Conservation (phyloP, 2,888 invertebrate genomes). For the Volucella inflata region DNA sequence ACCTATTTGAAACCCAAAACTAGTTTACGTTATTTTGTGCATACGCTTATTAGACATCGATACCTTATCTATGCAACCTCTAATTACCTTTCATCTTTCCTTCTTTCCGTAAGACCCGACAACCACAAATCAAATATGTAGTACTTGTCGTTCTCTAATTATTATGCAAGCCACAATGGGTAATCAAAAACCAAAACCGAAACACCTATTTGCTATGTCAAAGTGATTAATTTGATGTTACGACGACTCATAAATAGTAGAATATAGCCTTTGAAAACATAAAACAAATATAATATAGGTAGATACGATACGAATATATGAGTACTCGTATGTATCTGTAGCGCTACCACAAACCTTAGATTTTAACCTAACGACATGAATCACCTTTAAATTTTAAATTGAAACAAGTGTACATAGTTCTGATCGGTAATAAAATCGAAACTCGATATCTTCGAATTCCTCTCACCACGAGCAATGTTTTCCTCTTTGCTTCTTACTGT, state of each 20-base stretch:
- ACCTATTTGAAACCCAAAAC: no score
- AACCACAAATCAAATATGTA: background rate
- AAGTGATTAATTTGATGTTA: constrained; percentile 58
- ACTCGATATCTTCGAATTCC: constrained; percentile 14
- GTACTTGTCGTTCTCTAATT: background rate
- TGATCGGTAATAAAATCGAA: constrained; percentile 39
- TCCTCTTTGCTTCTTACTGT: constrained; percentile 10
- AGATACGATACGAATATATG: no score
- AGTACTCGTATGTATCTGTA: no score
- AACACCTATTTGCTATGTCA: constrained; percentile 55
- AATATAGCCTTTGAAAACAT: constrained; percentile 33
- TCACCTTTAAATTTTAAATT: constrained; percentile 19
- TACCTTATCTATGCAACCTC: no score
- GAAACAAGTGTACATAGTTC: background rate
- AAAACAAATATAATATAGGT: constrained; percentile 2
- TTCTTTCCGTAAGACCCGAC: no score
- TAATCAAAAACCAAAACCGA: constrained; percentile 47
- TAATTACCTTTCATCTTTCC: no score
- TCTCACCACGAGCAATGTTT: background rate
- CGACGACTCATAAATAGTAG: constrained; percentile 2
- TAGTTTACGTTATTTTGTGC: no score
- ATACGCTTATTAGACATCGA: no score
- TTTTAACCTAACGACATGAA: constrained; percentile 34
- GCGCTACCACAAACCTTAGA: background rate
- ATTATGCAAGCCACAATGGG: constrained; percentile 18